Conservation (phyloP, 2,113 vertebrate species). For the Clarias magur region DNA sequence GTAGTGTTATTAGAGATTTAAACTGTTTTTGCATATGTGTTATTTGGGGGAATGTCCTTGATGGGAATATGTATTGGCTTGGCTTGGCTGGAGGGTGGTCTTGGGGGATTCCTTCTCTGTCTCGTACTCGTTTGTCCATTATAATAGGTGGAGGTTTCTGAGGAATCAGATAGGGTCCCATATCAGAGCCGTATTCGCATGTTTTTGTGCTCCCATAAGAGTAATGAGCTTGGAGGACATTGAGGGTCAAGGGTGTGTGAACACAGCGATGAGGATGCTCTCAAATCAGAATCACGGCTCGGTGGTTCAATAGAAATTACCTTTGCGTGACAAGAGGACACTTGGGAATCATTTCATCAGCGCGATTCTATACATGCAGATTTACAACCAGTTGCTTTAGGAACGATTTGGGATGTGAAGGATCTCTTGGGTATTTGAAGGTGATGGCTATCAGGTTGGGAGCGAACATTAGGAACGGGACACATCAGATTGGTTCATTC, state of each 20-base stretch:
- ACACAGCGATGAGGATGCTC: constrained; percentile 15
- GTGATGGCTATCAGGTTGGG: constrained; percentile 43
- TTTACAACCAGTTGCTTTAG: constrained; percentile 38
- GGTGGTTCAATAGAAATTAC: constrained; percentile 43
- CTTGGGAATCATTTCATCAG: constrained; percentile 29
- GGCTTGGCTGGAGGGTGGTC: constrained; percentile 67
- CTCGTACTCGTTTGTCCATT: not conserved
- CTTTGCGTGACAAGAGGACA: constrained; percentile 45
- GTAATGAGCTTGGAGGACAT: constrained; percentile 71
- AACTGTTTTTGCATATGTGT: constrained; percentile 23
- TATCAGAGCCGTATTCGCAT: constrained; percentile 70
- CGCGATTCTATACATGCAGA: constrained; percentile 21
- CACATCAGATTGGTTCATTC: constrained; percentile 4
- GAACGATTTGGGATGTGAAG: constrained; percentile 33
- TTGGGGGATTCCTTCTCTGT: constrained; percentile 58
- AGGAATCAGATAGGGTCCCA: constrained; percentile 78
- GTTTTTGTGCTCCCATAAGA: constrained; percentile 68
- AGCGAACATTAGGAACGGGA: constrained; percentile 7
- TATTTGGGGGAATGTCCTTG: constrained; percentile 46
- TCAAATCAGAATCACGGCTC: constrained; percentile 37
- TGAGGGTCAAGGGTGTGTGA: constrained; percentile 50
- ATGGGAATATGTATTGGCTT: constrained; percentile 56
- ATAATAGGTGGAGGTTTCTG: constrained; percentile 45
- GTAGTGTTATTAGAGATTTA: not conserved
- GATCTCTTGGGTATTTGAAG: constrained; percentile 39